Base-by-base conservation (phyloP, 2,888 invertebrate genomes). In the Pristionchus entomophagus region DNA sequence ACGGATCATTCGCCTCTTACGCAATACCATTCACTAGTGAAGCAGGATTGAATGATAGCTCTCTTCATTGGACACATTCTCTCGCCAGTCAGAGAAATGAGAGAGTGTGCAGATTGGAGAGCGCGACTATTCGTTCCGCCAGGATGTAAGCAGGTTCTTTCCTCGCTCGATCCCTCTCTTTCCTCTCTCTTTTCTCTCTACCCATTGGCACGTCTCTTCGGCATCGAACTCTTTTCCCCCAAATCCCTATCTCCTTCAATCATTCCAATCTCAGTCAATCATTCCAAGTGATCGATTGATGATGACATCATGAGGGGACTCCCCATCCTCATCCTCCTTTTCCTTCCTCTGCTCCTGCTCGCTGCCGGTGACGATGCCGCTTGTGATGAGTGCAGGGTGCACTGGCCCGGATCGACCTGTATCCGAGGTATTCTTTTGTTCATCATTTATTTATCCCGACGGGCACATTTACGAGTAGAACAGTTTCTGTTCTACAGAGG, bases 401-500 rank as follows among this genome's bases (percentile, higher is more conserved):
- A 82, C 82, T 82, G 82, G 82, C 82, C 82, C n/a, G 82, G 59
- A 12, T 38, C 82, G 38, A 59, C 29, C 5, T 80, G 78, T 22
- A 51, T 53, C 29, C 29, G 78, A 51, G 78, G 78, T 80, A 51
- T 17, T 2, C 19, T 45, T 45, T 45, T 45, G 45, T 45, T 45
- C 8, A 45, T 10, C 14, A 45, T 45, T 45, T 45, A 14, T 45
- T 14, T 45, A 6, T 45, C 45, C 45, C 14, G 45, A 45, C 8
- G 49, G 17, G 49, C 17, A 17, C 17, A 17, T 49, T 8, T 12
- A 49, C 8, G 49, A 12, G 49, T 12, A 17, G 17, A 17, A 49
- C 10, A 49, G 49, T 49, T 17, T n/a, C n/a, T n/a, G n/a, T n/a
- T n/a, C n/a, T n/a, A n/a, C n/a, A n/a, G n/a, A n/a, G n/a, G n/a